Evolutionary conservation across 2,888 invertebrate species (phyloP).

Genomic region (Drosophila monieri): DNA sequence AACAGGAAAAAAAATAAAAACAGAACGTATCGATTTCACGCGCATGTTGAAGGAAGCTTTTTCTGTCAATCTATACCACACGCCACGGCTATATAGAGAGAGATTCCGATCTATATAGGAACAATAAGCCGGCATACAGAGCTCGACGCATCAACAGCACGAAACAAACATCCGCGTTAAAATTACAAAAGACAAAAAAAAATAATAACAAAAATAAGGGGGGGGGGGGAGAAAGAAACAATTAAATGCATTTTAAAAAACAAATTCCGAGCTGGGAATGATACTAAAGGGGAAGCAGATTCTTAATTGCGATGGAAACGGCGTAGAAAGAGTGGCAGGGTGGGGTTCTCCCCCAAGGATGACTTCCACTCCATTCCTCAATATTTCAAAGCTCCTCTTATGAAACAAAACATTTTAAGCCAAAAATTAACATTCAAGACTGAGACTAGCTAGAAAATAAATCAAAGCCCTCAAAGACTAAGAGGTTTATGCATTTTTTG

Average conservation of each 20-base stretch:
- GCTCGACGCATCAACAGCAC: constrained; percentile 25
- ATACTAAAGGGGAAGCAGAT: constrained; percentile 20
- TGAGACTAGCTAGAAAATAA: not conserved
- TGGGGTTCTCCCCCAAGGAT: constrained; percentile 1
- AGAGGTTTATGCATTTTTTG: not conserved
- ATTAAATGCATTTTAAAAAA: constrained; percentile 69
- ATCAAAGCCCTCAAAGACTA: not conserved
- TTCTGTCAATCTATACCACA: constrained; percentile 29
- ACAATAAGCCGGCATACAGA: constrained; percentile 34
- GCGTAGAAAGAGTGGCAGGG: constrained; percentile 25
- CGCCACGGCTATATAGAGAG: constrained; percentile 3
- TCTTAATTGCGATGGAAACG: constrained; percentile 43
- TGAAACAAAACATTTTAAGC: not conserved
- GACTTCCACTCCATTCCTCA: not conserved
- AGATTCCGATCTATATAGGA: constrained; percentile 40
- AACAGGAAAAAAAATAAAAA: constrained; percentile 13
- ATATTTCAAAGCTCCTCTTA: not conserved
- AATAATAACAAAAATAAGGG: constrained; percentile 29
- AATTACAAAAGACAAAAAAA: constrained; percentile 40
- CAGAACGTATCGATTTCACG: constrained; percentile 70
- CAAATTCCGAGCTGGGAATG: constrained; percentile 45
- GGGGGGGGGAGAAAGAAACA: constrained; percentile 40
- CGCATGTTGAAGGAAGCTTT: constrained; percentile 57
- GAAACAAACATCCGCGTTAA: constrained; percentile 73
- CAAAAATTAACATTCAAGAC: not conserved